Percentiles rank a stretch among this genome's conserved stretches.
Evolutionary conservation across 2,797 vertebrate genomes (phyloP).

Genomic region (Otus scops): DNA sequence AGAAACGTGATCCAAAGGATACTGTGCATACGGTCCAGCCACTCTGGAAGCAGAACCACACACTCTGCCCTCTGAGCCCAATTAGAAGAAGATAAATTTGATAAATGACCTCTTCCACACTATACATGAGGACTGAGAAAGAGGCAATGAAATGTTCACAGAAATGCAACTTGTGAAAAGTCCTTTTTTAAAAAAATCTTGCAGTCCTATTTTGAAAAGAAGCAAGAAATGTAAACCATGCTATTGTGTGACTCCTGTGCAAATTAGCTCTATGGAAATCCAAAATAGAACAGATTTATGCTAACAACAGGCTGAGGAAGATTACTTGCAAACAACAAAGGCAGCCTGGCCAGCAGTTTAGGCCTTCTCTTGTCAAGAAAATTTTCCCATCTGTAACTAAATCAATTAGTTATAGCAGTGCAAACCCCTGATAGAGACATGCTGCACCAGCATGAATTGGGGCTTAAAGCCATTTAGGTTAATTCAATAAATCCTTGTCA

Average conservation of each 20-base stretch:
- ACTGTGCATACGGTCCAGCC: not conserved
- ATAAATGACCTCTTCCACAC: not conserved
- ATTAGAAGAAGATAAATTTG: not conserved
- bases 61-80: fast-evolving
- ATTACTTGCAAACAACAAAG: constrained; percentile 66
- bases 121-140: not conserved
- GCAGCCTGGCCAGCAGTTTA: constrained; percentile 54
- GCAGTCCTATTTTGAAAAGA: not conserved
- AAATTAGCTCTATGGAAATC: constrained; percentile 46
- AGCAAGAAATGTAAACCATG: constrained; percentile 32
- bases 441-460: constrained; percentile 63
- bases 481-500: constrained; percentile 68
- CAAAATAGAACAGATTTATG: constrained; percentile 62
- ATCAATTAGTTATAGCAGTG: constrained; percentile 67
- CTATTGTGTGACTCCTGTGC: not conserved
- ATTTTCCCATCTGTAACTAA: constrained; percentile 65
- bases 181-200: not conserved
- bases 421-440: constrained; percentile 60
- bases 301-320: constrained; percentile 43
- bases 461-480: constrained; percentile 68
- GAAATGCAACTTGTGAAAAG: not conserved
- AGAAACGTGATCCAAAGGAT: not conserved
- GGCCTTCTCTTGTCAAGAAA: constrained; percentile 64
- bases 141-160: not conserved
- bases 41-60: fast-evolving